Evolutionary conservation across 2,888 invertebrate species (phyloP).

Genomic region (Dilophus febrilis): DNA sequence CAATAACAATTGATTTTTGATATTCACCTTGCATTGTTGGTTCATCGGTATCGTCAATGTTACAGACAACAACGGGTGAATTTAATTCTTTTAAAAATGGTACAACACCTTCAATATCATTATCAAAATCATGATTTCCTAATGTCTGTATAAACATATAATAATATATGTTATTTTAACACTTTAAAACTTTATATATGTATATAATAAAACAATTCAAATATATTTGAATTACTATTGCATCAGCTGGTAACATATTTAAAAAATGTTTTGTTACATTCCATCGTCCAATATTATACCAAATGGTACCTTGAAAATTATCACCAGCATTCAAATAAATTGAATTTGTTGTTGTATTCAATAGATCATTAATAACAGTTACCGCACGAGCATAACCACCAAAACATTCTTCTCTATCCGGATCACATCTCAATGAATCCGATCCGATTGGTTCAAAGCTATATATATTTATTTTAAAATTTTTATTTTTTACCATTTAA

Average conservation of each 20-base stretch:
- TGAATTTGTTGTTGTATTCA: constrained; percentile 33
- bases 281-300: constrained; percentile 61
- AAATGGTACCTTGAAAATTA: constrained; percentile 71
- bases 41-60: constrained; percentile 52
- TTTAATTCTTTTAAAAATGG: constrained; percentile 53
- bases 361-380: constrained; percentile 33
- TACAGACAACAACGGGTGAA: constrained; percentile 60
- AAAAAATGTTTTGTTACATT: constrained; percentile 57
- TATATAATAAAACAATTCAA: not conserved
- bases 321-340: constrained; percentile 69
- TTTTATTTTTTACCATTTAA: too few relatives aligned
- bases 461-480: too few relatives aligned
- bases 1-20: constrained; percentile 44
- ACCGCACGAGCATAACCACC: constrained; percentile 53
- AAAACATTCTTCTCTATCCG: constrained; percentile 35
- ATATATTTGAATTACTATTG: constrained; percentile 38
- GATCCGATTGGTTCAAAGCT: too few relatives aligned
- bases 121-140: constrained; percentile 88
- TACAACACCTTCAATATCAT: constrained; percentile 53
- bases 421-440: constrained; percentile 10
- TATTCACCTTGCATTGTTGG: constrained; percentile 35
- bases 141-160: constrained; percentile 44
- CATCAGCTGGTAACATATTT: constrained; percentile 58
- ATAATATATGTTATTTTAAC: too few relatives aligned
- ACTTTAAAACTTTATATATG: too few relatives aligned